phyloP scores from a whole-genome alignment of 2,888 invertebrate species.

The Neoitamus cyanurus region DNA sequence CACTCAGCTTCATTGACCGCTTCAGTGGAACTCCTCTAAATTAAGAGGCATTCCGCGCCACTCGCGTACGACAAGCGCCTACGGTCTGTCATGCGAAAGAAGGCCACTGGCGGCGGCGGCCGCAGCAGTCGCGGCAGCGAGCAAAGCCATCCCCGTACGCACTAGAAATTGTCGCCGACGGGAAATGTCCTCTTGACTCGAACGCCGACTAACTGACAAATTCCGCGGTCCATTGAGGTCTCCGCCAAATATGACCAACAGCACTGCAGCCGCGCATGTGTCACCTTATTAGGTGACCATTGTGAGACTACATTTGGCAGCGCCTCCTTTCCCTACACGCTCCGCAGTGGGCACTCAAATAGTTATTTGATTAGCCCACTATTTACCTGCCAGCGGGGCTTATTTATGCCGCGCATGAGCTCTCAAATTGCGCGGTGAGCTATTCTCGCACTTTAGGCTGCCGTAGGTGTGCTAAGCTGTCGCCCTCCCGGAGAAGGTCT shows the following conservation, averaged over 20 bases:
- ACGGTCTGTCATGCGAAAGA: slow-evolving; percentile 37
- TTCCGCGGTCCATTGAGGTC: slow-evolving; percentile 45
- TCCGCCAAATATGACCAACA: slow-evolving; percentile 37
- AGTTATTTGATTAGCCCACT: slow-evolving; percentile 44
- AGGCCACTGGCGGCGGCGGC: neutral
- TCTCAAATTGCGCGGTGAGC: slow-evolving; percentile 9
- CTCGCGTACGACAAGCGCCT: slow-evolving; percentile 41
- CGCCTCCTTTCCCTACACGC: neutral
- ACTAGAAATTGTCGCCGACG: slow-evolving; percentile 40
- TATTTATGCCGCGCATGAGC: slow-evolving; percentile 27
- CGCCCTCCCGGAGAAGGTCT: neutral
- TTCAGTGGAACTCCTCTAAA: slow-evolving; percentile 26
- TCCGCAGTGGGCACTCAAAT: slow-evolving; percentile 24
- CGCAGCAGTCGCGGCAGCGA: neutral
- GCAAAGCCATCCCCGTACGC: slow-evolving; percentile 7
- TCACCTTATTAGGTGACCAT: slow-evolving; percentile 45
- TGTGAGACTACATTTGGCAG: slow-evolving; percentile 33
- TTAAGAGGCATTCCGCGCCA: slow-evolving; percentile 44
- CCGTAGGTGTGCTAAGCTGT: slow-evolving; percentile 21
- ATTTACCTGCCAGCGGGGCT: slow-evolving; percentile 26
- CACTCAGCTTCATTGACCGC: slow-evolving; percentile 43
- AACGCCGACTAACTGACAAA: slow-evolving; percentile 28
- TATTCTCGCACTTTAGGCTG: neutral
- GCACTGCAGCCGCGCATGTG: slow-evolving; percentile 25
- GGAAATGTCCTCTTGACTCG: slow-evolving; percentile 40